Evolutionary conservation across 2,797 vertebrate genomes (phyloP), one percentile per base, ranked within the genome.

Genomic region (Urophycis tenuis): DNA sequence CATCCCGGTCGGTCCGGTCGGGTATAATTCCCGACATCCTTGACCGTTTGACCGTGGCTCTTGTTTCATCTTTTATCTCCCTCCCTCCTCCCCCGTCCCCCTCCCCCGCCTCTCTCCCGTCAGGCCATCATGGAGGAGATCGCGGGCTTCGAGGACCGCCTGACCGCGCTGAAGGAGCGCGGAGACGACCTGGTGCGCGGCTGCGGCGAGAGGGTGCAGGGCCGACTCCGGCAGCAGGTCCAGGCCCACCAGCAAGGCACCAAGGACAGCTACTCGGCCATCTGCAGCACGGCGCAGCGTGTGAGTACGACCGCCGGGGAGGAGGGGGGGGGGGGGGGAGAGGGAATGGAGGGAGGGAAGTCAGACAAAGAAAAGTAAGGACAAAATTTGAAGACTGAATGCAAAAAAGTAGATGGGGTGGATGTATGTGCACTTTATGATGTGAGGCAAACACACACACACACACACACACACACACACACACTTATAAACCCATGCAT

Each of bases 111-210:
- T n/a, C n/a, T n/a, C n/a, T n/a, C 60, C n/a, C 76, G 45, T 79
- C 85, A 99, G 98, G 96, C 97, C 83, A 95, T 96, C 84, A 98
- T 99, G 98, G 98, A 99, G 91, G 98, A 99, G 91, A 96, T 99
- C 75, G 94, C 95, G 1, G 93, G 95, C 69, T 99, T 99, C 90
- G 97, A 99, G 93, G 96, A 97, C 76, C 94, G 94, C 79, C 90
- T 99, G 88, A 90, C 91, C 60, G 91, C 74, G 39, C 93, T 99
- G 78, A 96, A 94, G 91, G 88, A 85, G 84, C 95, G 93, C 86
- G 97, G 96, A 0, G 94, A 96, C 82, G 91, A 90, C 85, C 90
- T 99, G 88, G 92, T 96, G 72, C 87, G 82, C 84, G 95, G 94
- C 76, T 97, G 96, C 83, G 89, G 92, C 0, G 97, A 97, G 80